Base-by-base conservation (phyloP, 2,888 invertebrate genomes). In the Leucophora obtusa region DNA sequence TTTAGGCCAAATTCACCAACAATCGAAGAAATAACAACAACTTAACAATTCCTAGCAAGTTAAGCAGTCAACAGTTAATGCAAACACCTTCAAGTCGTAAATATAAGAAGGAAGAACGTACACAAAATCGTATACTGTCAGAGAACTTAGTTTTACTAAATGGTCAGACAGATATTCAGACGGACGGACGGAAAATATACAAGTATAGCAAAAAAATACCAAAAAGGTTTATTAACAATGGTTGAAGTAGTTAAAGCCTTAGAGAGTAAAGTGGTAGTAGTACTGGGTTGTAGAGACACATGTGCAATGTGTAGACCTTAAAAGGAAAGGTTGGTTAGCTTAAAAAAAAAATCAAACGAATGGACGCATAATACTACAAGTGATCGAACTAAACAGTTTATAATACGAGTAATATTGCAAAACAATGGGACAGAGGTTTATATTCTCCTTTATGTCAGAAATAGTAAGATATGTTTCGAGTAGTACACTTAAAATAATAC, bases 71-170 rank as follows among this genome's bases (percentile, higher is more conserved):
- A 76, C 59, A 73, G 50, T 70, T 74, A 58, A 70, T 43, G 69
- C 77, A 81, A 74, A 77, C 77, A 81, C 77, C 73, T 81, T 77
- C 38, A 18, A 73, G 70, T 59, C 28, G 18, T 50, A 18, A 10
- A n/a, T 35, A n/a, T n/a, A 51, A 24, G 38, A 11, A 3, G 54
- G 11, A 4, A 28, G 33, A 58, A 28, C n/a, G 56, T n/a, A 33
- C 14, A 8, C 43, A 53, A 54, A 18, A 50, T 24, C 38, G 10
- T 15, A 50, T 43, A 54, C 59, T 62, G 77, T 77, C 73, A 70
- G 77, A 51, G 51, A 74, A 74, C 74, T 47, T 70, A 77, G 70
- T 70, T 66, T 77, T 70, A 59, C 73, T 81, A 77, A 77, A 72
- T 73, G 72, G 69, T 60, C 65, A 81, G 60, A 47, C 38, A 15